Percentiles rank a stretch among this genome's conserved stretches.
Evolutionary conservation across 2,113 vertebrate genomes (phyloP).

Genomic region (Tupaia chinensis): DNA sequence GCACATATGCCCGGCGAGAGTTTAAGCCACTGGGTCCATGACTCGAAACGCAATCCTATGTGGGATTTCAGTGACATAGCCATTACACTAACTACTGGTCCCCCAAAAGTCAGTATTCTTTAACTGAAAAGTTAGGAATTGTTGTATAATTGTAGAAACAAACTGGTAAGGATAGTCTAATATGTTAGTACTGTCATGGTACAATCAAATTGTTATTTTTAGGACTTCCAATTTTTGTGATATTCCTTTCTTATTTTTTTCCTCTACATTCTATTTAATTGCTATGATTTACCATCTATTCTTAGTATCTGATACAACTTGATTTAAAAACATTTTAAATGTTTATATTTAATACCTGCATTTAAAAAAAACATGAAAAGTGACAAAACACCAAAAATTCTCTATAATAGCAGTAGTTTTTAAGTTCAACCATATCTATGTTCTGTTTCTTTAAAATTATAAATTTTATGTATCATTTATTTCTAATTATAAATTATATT

Average conservation of each 20-base stretch:
- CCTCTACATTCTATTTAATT: not conserved
- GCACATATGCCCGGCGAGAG: too few species aligned
- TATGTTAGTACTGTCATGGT: not conserved
- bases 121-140: not conserved
- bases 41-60: too few species aligned
- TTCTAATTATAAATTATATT: too few species aligned
- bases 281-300: not conserved
- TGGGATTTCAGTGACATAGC: too few species aligned
- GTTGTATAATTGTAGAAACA: not conserved
- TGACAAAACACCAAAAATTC: not conserved
- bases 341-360: not conserved
- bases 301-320: not conserved
- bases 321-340: constrained; percentile 35
- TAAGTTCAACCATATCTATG: not conserved
- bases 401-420: not conserved
- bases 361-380: not conserved
- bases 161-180: not conserved
- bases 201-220: not conserved
- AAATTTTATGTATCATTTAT: not conserved
- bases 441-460: not conserved
- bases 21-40: too few species aligned
- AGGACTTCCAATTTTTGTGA: not conserved
- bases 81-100: too few species aligned
- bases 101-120: not conserved
- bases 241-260: not conserved